phyloP scores from a whole-genome alignment of 2,888 invertebrate species.

The Plebejus argus region DNA sequence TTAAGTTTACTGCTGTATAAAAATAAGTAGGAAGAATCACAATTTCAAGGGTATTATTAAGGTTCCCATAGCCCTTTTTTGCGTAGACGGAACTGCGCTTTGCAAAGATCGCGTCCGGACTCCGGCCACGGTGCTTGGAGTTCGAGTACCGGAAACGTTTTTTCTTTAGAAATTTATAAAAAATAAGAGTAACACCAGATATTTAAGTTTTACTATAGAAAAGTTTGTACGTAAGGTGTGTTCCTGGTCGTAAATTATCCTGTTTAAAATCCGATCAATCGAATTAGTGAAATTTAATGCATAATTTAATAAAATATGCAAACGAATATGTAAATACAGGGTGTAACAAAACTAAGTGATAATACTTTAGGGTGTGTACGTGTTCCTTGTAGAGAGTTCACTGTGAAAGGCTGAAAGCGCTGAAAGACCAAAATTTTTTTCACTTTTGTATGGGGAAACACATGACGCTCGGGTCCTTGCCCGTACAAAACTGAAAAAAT shows the following conservation, averaged over 20 bases:
- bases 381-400: too few species aligned
- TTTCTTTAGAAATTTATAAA: not conserved
- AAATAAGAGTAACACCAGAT: not conserved
- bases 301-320: not conserved
- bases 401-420: too few species aligned
- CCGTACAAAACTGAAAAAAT: too few species aligned
- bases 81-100: conserved; percentile 49
- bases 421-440: too few species aligned
- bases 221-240: not conserved
- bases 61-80: conserved; percentile 43
- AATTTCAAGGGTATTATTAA: conserved; percentile 18
- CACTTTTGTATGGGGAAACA: too few species aligned
- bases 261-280: not conserved
- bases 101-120: conserved; percentile 66
- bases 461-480: too few species aligned
- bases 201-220: not conserved
- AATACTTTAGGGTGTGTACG: too few species aligned
- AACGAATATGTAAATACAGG: not conserved
- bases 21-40: not conserved
- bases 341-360: too few species aligned
- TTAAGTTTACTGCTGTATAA: too few species aligned
- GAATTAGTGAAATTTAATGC: not conserved
- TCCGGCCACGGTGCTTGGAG: conserved; percentile 52
- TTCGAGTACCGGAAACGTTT: conserved; percentile 62
- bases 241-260: not conserved